Conservation (phyloP, 37 sponge, comb jelly and placozoan genomes). For the Eunapius fragilis region DNA sequence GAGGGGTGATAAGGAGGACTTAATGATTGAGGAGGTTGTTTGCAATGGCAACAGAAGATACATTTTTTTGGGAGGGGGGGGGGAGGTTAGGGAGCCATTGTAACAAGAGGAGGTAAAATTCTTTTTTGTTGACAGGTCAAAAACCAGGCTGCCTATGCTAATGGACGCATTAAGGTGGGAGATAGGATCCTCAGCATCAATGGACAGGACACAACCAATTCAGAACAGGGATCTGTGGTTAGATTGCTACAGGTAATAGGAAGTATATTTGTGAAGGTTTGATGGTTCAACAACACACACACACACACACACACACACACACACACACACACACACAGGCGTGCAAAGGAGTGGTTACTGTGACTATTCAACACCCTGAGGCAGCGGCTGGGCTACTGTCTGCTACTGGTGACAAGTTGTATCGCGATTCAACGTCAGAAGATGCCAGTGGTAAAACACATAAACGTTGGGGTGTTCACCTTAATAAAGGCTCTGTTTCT, state of each 20-base stretch:
- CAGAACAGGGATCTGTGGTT: slow-evolving; percentile 56
- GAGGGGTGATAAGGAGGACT: no score
- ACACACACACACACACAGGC: background rate
- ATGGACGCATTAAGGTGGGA: slow-evolving; percentile 59
- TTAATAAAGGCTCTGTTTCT: no score
- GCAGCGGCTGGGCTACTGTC: background rate
- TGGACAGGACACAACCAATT: slow-evolving; percentile 52
- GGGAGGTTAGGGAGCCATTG: background rate
- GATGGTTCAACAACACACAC: background rate
- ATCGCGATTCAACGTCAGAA: background rate
- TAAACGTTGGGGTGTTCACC: no score
- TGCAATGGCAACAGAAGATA: no score
- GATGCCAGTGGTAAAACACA: background rate
- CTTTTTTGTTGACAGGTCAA: background rate
- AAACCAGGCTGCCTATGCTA: slow-evolving; percentile 50
- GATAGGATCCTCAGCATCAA: slow-evolving; percentile 86
- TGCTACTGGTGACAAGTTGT: background rate
- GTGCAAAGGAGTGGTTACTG: slow-evolving; percentile 12
- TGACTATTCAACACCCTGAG: slow-evolving; percentile 8
- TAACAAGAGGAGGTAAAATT: background rate
- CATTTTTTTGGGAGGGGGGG: no score
- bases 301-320: slow-evolving; percentile 10
- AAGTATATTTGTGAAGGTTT: background rate
- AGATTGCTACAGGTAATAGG: slow-evolving; percentile 40
- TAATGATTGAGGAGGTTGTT: no score